phyloP scores from a whole-genome alignment of 2,113 vertebrate species.

The Colossoma macropomum region DNA sequence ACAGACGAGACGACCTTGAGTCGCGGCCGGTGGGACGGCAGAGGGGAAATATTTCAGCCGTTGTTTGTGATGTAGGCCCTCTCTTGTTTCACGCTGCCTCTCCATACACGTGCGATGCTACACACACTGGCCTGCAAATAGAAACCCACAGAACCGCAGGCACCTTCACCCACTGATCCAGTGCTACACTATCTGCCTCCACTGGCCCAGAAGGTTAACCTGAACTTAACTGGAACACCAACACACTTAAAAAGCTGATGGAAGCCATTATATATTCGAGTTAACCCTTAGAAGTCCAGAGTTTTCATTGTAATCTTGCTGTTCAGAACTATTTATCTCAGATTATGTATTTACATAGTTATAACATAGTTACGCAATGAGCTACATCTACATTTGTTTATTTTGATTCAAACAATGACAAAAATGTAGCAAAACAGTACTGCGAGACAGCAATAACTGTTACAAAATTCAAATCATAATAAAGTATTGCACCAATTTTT shows the following conservation, averaged over 20 bases:
- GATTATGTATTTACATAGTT: too few relatives aligned
- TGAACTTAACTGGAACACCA: constrained; percentile 33
- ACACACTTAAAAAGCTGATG: constrained; percentile 2
- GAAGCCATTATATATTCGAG: background rate
- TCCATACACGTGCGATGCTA: constrained; percentile 46
- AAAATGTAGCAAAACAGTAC: too few relatives aligned
- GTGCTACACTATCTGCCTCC: constrained; percentile 5
- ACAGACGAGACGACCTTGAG: constrained; percentile 58
- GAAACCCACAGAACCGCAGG: constrained; percentile 51
- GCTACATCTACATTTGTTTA: too few relatives aligned
- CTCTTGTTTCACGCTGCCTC: constrained; percentile 49
- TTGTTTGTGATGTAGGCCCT: constrained; percentile 56
- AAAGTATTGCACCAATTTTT: too few relatives aligned
- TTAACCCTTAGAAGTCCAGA: too few relatives aligned
- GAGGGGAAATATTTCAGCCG: constrained; percentile 48
- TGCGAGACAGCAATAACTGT: too few relatives aligned
- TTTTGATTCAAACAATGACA: too few relatives aligned
- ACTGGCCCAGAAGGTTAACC: constrained; percentile 34
- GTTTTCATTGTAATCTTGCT: too few relatives aligned
- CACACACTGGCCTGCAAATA: constrained; percentile 53
- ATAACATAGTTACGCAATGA: too few relatives aligned
- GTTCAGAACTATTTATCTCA: too few relatives aligned
- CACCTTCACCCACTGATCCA: constrained; percentile 18
- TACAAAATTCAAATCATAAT: too few relatives aligned
- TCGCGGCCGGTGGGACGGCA: constrained; percentile 12